These are phyloP conservation scores for Cinara cedri DNA, from an alignment of 2,888 invertebrate species.

Conservation along the genomic window DNA sequence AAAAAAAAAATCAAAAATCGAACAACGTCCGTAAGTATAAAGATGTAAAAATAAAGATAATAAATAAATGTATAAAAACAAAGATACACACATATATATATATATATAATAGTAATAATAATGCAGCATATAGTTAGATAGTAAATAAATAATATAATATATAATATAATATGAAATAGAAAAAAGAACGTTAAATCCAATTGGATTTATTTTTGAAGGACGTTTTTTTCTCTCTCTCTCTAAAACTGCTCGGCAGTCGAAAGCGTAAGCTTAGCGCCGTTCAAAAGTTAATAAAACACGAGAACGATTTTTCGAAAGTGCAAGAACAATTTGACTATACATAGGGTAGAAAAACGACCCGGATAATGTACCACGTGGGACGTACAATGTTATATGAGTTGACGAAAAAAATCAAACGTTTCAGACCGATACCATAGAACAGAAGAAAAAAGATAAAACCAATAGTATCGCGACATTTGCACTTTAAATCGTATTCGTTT, in stretches of 20 bases:
- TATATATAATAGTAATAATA: no score
- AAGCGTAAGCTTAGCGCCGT: not conserved
- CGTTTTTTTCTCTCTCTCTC: not conserved
- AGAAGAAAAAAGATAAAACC: not conserved
- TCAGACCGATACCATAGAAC: no score
- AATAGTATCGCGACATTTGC: no score
- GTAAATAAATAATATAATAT: no score
- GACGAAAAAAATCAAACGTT: not conserved
- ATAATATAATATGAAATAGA: not conserved
- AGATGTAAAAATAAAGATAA: no score
- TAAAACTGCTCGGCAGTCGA: not conserved
- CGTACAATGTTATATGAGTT: not conserved
- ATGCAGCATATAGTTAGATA: no score
- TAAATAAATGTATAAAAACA: not conserved
- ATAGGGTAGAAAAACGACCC: not conserved
- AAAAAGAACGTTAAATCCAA: not conserved
- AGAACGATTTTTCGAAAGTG: not conserved
- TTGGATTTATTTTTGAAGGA: not conserved
- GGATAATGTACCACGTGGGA: not conserved
- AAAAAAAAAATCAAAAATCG: no score
- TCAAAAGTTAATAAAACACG: not conserved
- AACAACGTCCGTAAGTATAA: no score
- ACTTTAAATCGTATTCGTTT: no score
- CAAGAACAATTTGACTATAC: not conserved
- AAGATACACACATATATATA: not conserved